Evolutionary conservation across 2,888 invertebrate genomes (phyloP), one percentile per base, ranked within the genome.

Genomic region (Cremastinae sp.): DNA sequence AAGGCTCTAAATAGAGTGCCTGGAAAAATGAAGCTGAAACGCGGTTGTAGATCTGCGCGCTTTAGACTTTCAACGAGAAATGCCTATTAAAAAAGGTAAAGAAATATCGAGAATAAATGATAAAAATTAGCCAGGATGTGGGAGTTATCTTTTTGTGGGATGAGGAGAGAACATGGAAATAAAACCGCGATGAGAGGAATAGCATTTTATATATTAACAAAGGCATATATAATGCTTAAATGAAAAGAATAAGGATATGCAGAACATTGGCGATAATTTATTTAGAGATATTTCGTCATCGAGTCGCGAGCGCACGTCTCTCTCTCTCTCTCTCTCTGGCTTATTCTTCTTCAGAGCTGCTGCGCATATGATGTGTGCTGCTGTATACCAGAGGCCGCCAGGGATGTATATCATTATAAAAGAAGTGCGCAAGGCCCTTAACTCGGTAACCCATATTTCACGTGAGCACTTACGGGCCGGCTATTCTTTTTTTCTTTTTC

Each of bases 391-490:
- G n/a, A n/a, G n/a, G n/a, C n/a, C 53, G 61, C 47, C 41, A 65
- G 80, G 82, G 80, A 84, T 84, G 85, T 85, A n/a, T n/a, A 87
- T 88, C 85, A 86, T 88, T 87, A 86, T n/a, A n/a, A n/a, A n/a
- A 86, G 86, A 80, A 78, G 79, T 80, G 79, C 68, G 68, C 78
- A 78, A 81, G 79, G 80, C 83, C 85, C 86, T 87, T 86, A 87
- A 87, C 87, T 88, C 75, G 84, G 83, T 88, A 88, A 88, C 88
- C 88, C 86, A 88, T 88, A 88, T 88, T 88, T 88, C 88, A 87
- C 84, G 79, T 84, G 84, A 84, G 84, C 87, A 86, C 85, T 85
- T 87, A 86, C 82, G 82, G n/a, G n/a, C 79, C 81, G 81, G 79
- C 86, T 82, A 86, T 88, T 87, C 88, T 88, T 86, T 82, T 80